Percentiles rank a stretch among this genome's conserved stretches.
Conservation (phyloP, 2,113 vertebrate genomes). For the Apistogramma diplotaenia region DNA sequence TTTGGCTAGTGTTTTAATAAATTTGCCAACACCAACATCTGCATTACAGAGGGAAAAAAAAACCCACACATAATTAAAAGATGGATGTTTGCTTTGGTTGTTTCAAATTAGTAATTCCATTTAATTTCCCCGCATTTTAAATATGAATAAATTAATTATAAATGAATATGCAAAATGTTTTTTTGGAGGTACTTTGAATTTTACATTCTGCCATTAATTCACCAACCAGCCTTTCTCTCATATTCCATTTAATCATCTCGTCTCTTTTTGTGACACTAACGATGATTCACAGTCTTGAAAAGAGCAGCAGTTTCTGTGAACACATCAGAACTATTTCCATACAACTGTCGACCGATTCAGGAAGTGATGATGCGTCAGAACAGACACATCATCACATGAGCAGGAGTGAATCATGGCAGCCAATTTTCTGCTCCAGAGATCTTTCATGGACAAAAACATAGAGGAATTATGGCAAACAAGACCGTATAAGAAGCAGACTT, state of each 20-base stretch:
- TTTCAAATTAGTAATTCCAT: not conserved
- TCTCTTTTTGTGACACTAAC: not conserved
- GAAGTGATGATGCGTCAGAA: not conserved
- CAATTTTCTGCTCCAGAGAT: not conserved
- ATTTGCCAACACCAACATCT: not conserved
- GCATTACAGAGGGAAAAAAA: not conserved
- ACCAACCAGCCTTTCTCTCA: not conserved
- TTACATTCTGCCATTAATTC: not conserved
- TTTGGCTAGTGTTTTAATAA: not conserved
- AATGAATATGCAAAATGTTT: not conserved
- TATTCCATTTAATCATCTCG: conserved; percentile 1
- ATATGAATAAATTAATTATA: not conserved
- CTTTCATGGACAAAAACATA: not conserved
- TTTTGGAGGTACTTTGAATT: not conserved
- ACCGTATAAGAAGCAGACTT: not conserved
- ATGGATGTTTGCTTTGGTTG: not conserved
- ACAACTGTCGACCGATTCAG: not conserved
- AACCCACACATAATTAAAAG: not conserved
- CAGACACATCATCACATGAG: not conserved
- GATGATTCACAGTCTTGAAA: not conserved
- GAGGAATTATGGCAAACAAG: not conserved
- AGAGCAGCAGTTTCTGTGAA: not conserved
- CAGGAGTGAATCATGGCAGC: not conserved
- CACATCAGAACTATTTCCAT: conserved; percentile 3
- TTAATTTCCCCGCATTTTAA: not conserved